phyloP scores from a whole-genome alignment of 2,113 vertebrate species.

The Sinocyclocheilus maitianheensis region DNA sequence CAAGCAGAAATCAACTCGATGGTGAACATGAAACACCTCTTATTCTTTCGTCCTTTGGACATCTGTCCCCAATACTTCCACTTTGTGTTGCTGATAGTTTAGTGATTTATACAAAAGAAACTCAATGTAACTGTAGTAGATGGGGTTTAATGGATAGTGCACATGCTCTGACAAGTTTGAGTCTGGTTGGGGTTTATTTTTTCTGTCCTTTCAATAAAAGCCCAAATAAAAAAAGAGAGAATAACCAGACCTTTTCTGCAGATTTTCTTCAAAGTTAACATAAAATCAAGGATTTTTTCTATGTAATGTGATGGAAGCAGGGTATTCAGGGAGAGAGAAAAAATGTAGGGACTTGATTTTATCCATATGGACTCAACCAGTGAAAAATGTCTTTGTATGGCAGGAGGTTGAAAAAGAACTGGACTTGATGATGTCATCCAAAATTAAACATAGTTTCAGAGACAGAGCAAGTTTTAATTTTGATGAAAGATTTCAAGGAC shows the following conservation, averaged over 20 bases:
- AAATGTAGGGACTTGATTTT: background rate
- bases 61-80: background rate
- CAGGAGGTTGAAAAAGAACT: background rate
- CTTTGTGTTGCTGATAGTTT: background rate
- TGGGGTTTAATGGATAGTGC: background rate
- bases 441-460: background rate
- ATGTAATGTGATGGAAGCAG: background rate
- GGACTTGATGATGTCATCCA: background rate
- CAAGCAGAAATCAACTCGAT: constrained; percentile 14
- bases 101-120: background rate
- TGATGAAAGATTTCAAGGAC: no score
- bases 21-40: background rate
- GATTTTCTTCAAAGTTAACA: background rate
- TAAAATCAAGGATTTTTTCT: background rate
- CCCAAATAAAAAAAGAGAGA: background rate
- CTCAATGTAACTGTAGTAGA: background rate
- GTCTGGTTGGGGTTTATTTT: background rate
- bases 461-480: no score
- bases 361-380: background rate
- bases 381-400: background rate
- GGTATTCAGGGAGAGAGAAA: background rate
- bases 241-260: background rate
- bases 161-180: background rate
- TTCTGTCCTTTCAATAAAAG: background rate
- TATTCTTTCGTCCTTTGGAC: background rate